Conservation (phyloP, 2,113 vertebrate species). For the Lynx canadensis region DNA sequence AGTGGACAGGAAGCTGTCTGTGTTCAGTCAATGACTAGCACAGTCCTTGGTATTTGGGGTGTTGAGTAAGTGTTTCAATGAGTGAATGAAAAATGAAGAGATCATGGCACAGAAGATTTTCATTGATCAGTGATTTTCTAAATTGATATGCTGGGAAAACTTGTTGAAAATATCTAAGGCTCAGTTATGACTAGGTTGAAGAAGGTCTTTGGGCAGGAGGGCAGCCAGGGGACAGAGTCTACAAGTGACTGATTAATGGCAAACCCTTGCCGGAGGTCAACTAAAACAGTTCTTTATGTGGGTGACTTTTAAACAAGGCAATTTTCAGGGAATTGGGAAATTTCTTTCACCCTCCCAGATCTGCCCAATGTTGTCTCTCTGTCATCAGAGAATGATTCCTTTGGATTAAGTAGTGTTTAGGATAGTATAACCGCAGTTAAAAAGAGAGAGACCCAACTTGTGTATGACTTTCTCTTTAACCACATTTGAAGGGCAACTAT, state of each 20-base stretch:
- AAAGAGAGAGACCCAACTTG: background rate
- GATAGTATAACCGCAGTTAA: background rate
- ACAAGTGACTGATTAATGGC: background rate
- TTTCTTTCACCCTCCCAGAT: background rate
- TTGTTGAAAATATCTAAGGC: background rate
- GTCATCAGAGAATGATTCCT: background rate
- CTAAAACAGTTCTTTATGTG: background rate
- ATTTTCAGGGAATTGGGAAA: background rate
- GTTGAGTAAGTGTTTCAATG: background rate
- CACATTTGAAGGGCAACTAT: background rate
- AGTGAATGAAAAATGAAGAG: background rate
- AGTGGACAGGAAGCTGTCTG: background rate
- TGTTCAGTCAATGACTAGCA: background rate
- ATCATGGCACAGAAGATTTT: background rate
- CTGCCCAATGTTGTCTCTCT: background rate
- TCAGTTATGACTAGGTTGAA: background rate
- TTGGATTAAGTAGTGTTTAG: conserved; percentile 12
- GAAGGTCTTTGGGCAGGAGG: background rate
- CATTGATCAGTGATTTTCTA: background rate
- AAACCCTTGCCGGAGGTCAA: background rate
- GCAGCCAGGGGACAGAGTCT: background rate
- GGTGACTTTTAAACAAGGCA: background rate
- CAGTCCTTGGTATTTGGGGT: background rate
- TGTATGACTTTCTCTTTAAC: background rate
- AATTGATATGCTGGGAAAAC: background rate